Conservation (phyloP, 1,140 invertebrate genomes). For the Marisa cornuarietis region DNA sequence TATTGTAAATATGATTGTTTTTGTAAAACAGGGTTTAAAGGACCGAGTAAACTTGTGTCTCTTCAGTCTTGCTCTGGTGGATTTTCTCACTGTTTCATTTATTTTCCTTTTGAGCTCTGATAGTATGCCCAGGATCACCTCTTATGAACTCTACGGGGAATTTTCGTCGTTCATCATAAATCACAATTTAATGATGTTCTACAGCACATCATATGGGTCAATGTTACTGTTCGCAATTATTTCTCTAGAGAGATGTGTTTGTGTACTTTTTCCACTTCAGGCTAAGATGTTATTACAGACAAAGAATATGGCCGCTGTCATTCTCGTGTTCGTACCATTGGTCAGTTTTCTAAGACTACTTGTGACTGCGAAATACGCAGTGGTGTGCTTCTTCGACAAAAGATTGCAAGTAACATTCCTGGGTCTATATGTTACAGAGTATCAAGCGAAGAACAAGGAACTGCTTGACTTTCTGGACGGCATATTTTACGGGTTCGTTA, state of each 20-base stretch:
- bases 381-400: slow-evolving; percentile 9
- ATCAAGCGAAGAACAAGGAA: neutral
- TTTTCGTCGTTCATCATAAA: neutral
- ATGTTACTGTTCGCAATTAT: neutral
- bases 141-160: neutral
- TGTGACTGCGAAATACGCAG: slow-evolving; percentile 4
- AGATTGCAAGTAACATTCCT: neutral
- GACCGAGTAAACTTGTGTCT: slow-evolving; percentile 15
- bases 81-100: neutral
- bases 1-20: slow-evolving; percentile 12
- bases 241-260: slow-evolving; percentile 4
- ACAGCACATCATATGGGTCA: neutral
- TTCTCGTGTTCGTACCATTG: neutral
- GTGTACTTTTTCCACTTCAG: slow-evolving; percentile 10
- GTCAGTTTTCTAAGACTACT: neutral
- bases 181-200: slow-evolving; percentile 3
- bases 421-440: neutral
- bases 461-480: neutral
- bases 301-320: neutral
- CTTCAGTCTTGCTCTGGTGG: neutral
- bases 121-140: neutral
- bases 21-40: slow-evolving; percentile 9
- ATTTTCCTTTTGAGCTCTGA: neutral
- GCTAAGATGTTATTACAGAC: neutral
- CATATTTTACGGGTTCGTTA: slow-evolving; percentile 5